A percentile compares a stretch with the other conserved stretches of the same genome.
These are phyloP conservation scores for Thomomys bottae DNA, from an alignment of 2,113 vertebrate genomes.

Conservation along the genomic window DNA sequence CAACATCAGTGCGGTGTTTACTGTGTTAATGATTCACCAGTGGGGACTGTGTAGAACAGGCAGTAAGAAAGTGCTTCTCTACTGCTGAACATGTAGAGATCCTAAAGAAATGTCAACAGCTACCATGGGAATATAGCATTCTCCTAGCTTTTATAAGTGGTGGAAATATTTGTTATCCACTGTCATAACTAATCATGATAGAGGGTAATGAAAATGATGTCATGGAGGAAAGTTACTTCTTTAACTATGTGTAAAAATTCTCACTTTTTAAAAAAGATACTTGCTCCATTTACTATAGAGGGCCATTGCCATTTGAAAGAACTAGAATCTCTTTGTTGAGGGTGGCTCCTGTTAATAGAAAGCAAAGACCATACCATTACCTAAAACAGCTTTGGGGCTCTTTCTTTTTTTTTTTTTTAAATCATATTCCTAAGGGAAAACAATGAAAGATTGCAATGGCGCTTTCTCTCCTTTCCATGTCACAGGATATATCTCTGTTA, in stretches of 20 bases:
- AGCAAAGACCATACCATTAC: not conserved
- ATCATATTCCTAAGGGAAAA: not conserved
- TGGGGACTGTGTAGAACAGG: slow-evolving; percentile 20
- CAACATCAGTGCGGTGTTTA: slow-evolving; percentile 55
- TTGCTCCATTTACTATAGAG: not conserved
- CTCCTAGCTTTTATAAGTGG: not conserved
- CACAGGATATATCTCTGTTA: not conserved
- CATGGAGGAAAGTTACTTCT: not conserved
- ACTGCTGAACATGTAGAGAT: not conserved
- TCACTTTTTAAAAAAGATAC: not conserved
- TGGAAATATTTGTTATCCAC: not conserved
- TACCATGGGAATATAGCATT: not conserved
- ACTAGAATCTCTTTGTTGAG: not conserved
- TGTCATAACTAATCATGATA: not conserved
- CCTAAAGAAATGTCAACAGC: not conserved
- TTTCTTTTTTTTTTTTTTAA: slow-evolving; percentile 12
- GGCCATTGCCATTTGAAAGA: not conserved
- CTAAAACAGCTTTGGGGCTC: not conserved
- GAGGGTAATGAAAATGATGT: not conserved
- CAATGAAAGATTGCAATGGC: not conserved
- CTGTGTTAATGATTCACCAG: slow-evolving; percentile 45
- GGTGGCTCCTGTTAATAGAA: not conserved
- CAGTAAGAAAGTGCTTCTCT: not conserved
- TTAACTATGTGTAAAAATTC: not conserved
- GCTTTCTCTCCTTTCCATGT: not conserved